Base-by-base conservation (phyloP, 92 coral and sea anemone species). In the Zoanthus sociatus region DNA sequence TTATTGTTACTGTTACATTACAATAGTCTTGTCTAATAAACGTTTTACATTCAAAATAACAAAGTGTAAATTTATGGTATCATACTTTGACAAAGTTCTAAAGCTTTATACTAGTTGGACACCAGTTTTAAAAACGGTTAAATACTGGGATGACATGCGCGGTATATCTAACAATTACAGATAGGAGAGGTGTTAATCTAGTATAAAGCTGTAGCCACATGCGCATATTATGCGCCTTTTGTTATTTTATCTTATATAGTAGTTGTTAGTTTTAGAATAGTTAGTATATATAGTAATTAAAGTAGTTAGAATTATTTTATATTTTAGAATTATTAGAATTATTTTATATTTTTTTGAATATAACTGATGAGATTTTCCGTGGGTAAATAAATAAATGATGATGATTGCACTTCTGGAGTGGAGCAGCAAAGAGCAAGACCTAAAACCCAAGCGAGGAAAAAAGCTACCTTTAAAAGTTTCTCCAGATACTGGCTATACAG, bases 31-130 rank as follows among this genome's bases (percentile, higher is more conserved):
- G 64, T 56, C 15, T 63, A 16, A 63, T 63, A 63, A 16, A 16
- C 69, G 69, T 63, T 63, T 63, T 63, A 61, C 68, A 61, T 61
- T 61, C 68, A 61, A 61, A 61, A 61, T 61, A 61, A 11, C 68
- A 61, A 61, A 61, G 21, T 61, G 68, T 61, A 61, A 61, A 61
- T 4, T 61, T 61, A 61, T 61, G 13, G 68, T 61, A 61, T 61
- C 73, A 21, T 68, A 58, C 66, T 10, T 10, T 58, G 66, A 58
- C 66, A 58, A 58, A 58, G 66, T 58, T 58, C 66, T 14, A 58
- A 1, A 58, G n/a, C 20, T 58, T 58, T 58, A 58, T 15, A 58
- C 18, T 14, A 58, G 15, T 58, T 58, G 66, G 12, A 14, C 66
- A 58, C 17, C 66, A 58, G 64, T 58, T 58, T 58, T 15, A 58